A percentile compares a stretch with the other conserved stretches of the same genome.
Conservation (phyloP, 2,113 vertebrate species). For the Cathartes aura region DNA sequence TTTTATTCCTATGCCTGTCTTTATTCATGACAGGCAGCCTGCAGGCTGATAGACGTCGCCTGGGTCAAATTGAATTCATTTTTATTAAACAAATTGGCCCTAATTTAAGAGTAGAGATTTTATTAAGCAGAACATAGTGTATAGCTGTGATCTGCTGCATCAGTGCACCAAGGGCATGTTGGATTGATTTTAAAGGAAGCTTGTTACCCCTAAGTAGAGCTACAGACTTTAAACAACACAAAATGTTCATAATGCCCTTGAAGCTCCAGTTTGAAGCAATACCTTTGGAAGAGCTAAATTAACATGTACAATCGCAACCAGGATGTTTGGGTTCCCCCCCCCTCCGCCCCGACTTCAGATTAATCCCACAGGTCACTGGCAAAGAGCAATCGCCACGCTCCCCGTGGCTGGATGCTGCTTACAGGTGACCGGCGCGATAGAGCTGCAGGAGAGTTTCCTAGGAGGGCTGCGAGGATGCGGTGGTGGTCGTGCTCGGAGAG, state of each 20-base stretch:
- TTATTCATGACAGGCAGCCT: not conserved
- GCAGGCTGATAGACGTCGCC: not conserved
- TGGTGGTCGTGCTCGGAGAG: not conserved
- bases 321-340: not conserved
- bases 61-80: not conserved
- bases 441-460: not conserved
- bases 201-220: not conserved
- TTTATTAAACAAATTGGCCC: not conserved
- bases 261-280: not conserved
- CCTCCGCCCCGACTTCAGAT: not conserved
- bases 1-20: not conserved
- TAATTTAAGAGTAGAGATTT: not conserved
- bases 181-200: not conserved
- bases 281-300: not conserved
- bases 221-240: not conserved
- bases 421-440: accelerated
- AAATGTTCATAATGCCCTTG: not conserved
- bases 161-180: not conserved
- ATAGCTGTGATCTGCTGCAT: not conserved
- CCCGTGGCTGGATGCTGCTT: not conserved
- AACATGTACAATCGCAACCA: not conserved
- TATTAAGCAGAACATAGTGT: not conserved
- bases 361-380: not conserved
- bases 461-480: not conserved
- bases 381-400: not conserved